These are phyloP conservation scores for Rhadina sibilatrix DNA, from an alignment of 2,113 vertebrate genomes.

Conservation along the genomic window DNA sequence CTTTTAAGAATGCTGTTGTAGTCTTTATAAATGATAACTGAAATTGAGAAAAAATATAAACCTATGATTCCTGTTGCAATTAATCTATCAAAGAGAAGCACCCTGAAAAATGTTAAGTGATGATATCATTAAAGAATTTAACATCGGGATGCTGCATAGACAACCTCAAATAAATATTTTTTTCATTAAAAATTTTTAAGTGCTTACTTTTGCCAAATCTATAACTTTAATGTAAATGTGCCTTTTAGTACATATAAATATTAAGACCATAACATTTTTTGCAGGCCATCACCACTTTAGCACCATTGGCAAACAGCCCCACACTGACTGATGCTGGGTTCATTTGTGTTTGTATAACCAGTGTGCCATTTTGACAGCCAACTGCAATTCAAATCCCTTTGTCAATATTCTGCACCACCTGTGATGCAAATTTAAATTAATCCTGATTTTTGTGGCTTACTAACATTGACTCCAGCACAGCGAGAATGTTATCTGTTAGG, in stretches of 20 bases:
- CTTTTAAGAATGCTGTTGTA: not conserved
- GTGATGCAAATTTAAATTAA: constrained; percentile 22
- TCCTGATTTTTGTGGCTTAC: not conserved
- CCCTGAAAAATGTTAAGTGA: not conserved
- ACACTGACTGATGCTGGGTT: not conserved
- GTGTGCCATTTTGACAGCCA: not conserved
- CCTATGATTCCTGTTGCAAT: not conserved
- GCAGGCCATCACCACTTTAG: not conserved
- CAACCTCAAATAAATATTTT: not conserved
- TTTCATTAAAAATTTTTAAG: not conserved
- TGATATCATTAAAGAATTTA: not conserved
- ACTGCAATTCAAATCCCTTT: constrained; percentile 28
- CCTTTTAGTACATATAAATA: not conserved
- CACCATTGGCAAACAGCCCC: not conserved
- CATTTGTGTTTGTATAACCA: not conserved
- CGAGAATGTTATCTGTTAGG: not conserved
- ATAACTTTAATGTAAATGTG: not conserved
- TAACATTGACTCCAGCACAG: not conserved
- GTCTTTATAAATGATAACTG: not conserved
- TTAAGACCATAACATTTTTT: not conserved
- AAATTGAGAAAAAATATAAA: not conserved
- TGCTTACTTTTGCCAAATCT: not conserved
- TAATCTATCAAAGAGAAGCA: not conserved
- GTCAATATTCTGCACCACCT: not conserved
- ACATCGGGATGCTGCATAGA: not conserved